phyloP scores from a whole-genome alignment of 2,797 vertebrate species.

The Xenops minutus region DNA sequence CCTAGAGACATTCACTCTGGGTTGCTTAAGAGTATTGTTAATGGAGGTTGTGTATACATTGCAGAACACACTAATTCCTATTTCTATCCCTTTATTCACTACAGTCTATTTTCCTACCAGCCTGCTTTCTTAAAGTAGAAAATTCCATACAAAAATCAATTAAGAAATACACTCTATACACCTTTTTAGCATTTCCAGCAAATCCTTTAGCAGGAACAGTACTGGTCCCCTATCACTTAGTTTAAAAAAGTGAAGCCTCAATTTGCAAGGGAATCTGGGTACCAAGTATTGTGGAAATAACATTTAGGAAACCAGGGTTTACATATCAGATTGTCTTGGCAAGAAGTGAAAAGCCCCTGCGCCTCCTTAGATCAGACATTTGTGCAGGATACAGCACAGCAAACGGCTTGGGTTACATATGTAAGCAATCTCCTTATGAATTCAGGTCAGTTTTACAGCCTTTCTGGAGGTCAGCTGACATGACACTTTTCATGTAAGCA shows the following conservation, averaged over 20 bases:
- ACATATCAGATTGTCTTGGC: not conserved
- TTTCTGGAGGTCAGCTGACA: not conserved
- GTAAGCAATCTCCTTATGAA: not conserved
- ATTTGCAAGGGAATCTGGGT: not conserved
- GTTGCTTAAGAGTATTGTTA: not conserved
- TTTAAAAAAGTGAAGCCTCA: not conserved
- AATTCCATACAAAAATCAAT: not conserved
- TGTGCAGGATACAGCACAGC: not conserved
- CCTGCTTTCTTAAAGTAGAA: not conserved
- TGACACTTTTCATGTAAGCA: not conserved
- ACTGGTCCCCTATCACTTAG: too few species aligned
- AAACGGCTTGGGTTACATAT: rapidly evolving
- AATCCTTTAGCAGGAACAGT: not conserved
- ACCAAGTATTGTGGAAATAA: not conserved
- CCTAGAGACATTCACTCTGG: not conserved
- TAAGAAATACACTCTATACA: not conserved
- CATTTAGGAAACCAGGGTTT: not conserved
- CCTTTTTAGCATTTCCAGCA: not conserved
- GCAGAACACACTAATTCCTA: not conserved
- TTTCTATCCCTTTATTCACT: not conserved
- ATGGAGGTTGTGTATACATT: too few species aligned
- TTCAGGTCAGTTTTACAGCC: not conserved
- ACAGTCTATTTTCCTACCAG: not conserved
- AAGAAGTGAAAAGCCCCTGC: not conserved
- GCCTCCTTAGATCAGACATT: not conserved